Evolutionary conservation across 1,140 invertebrate genomes (phyloP), one percentile per base, ranked within the genome.

Genomic region (Chrysoperla carnea): DNA sequence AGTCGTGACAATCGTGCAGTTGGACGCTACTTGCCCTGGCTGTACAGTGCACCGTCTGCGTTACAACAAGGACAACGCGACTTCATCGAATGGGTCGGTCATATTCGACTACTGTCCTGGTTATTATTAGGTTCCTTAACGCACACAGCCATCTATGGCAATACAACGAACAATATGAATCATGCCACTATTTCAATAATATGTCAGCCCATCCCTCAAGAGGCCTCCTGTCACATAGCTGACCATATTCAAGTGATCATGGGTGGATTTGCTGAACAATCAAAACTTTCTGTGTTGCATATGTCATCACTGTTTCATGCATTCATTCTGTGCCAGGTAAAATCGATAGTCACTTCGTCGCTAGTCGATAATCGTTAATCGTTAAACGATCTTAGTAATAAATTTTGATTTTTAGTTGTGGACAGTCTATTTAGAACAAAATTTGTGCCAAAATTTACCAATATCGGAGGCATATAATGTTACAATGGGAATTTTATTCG

Each of bases 401-500:
- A 23, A 28, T 40, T 46, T 39, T 41, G 41, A 48, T 44, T 52
- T 59, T 23, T 49, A 89, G 76, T 65, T 99, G 37, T 99, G 95
- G 95, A 99, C 94, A 0, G 79, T 99, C 50, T 99, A 99, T 59
- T 78, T 97, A 59, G 95, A 98, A 62, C 84, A 90, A 63, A 68
- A 83, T 46, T 79, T 88, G 41, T 76, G 68, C 47, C 73, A 62
- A 49, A 75, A 71, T 54, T 57, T 64, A 52, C 74, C 72, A 46
- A 76, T 71, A 52, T 70, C 66, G 39, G 81, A 91, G 54, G 66
- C 73, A 40, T 75, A 82, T 55, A 68, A 75, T 52, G 64, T 78
- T 8, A 80, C 82, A 0, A 71, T 81, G 61, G 80, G 78, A 43
- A 84, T 91, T 48, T 70, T 97, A n/a, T 77, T 95, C 50, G 94